Conservation (phyloP, 2,888 invertebrate genomes). For the Conops quadrifasciatus region DNA sequence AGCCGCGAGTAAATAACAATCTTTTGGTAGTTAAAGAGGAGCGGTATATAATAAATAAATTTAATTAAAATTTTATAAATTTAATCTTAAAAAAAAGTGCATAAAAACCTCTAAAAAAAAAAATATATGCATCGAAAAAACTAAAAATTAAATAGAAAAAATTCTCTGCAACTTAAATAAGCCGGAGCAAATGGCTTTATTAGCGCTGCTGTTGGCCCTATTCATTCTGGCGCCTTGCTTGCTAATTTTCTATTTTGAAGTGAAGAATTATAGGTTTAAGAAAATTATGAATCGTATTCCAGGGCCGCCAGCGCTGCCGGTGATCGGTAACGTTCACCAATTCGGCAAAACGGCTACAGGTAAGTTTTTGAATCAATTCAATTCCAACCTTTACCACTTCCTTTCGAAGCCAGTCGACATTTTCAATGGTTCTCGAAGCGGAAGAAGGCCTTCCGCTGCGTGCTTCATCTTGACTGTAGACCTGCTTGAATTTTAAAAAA, state of each 20-base stretch:
- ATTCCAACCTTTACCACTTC: neutral
- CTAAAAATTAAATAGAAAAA: constrained; percentile 3
- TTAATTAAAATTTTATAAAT: neutral
- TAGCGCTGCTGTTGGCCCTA: constrained; percentile 39
- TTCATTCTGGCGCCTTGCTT: constrained; percentile 47
- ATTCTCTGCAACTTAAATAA: neutral
- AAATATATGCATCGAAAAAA: neutral
- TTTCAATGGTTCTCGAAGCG: too few relatives aligned
- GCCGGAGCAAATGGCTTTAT: constrained; percentile 36
- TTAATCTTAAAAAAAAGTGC: neutral
- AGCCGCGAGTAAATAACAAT: too few relatives aligned
- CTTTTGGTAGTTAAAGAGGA: constrained; percentile 42
- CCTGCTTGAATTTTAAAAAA: neutral
- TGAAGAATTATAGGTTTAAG: constrained; percentile 43
- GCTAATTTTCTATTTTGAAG: constrained; percentile 45
- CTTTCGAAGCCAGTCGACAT: too few relatives aligned
- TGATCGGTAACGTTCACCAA: constrained; percentile 59
- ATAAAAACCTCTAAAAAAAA: neutral
- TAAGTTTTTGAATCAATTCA: constrained; percentile 43
- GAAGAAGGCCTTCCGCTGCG: too few relatives aligned
- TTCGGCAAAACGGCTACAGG: constrained; percentile 55
- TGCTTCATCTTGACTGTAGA: too few relatives aligned
- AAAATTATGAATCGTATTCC: constrained; percentile 49
- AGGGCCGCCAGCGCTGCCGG: constrained; percentile 53
- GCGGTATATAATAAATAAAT: neutral